These are phyloP conservation scores for Planiliza haematocheilus DNA, from an alignment of 2,113 vertebrate species.

Conservation along the genomic window DNA sequence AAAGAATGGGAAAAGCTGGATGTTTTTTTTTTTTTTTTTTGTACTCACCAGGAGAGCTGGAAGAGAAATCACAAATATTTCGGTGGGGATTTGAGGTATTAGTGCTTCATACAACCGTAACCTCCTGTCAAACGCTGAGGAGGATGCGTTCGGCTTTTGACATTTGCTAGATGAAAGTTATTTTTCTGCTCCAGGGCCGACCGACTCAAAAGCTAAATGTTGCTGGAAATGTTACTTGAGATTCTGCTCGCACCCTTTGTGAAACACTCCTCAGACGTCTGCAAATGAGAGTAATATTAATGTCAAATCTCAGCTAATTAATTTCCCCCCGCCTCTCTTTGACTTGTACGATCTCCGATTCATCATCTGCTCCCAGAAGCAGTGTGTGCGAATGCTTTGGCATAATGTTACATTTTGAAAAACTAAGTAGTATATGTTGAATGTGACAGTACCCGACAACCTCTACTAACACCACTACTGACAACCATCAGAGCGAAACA, in stretches of 20 bases:
- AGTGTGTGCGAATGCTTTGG: slow-evolving; percentile 32
- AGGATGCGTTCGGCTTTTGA: slow-evolving; percentile 50
- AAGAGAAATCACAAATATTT: slow-evolving; percentile 54
- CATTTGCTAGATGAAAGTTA: slow-evolving; percentile 50
- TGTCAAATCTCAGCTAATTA: slow-evolving; percentile 34
- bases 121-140: slow-evolving; percentile 38
- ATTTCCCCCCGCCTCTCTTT: slow-evolving; percentile 31
- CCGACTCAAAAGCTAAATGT: slow-evolving; percentile 26
- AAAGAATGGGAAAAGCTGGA: slow-evolving; percentile 55
- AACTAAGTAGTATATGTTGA: too few relatives aligned
- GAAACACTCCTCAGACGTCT: slow-evolving; percentile 35
- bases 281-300: slow-evolving; percentile 38
- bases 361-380: slow-evolving; percentile 15
- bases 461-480: too few relatives aligned
- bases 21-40: slow-evolving; percentile 33
- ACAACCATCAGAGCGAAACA: too few relatives aligned
- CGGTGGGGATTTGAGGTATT: slow-evolving; percentile 34
- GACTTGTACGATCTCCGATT: slow-evolving; percentile 28
- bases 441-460: too few relatives aligned
- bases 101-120: slow-evolving; percentile 50
- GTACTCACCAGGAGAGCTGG: slow-evolving; percentile 52
- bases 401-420: slow-evolving; percentile 8
- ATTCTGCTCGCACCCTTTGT: slow-evolving; percentile 45
- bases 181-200: slow-evolving; percentile 24
- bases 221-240: slow-evolving; percentile 23